A percentile compares a stretch with the other conserved stretches of the same genome.
Conservation (phyloP, 64 coral and sea anemone species). For the Acropora yongei region DNA sequence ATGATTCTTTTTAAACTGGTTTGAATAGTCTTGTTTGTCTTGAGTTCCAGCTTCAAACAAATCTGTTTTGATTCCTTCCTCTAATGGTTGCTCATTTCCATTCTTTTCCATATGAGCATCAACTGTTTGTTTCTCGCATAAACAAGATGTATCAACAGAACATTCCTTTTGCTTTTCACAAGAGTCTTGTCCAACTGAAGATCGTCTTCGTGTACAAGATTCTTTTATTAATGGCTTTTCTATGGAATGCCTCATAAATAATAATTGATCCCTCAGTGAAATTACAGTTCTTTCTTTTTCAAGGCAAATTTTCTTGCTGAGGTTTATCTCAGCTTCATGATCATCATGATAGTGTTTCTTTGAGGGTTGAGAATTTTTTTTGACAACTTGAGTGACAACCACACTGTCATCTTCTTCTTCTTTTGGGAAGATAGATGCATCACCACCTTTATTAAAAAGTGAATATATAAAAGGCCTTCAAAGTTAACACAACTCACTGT, state of each 20-base stretch:
- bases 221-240: neutral
- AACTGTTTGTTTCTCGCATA: too few species aligned
- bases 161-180: neutral
- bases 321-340: neutral
- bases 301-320: slow-evolving; percentile 14
- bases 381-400: neutral
- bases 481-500: too few species aligned
- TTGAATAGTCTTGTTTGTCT: neutral
- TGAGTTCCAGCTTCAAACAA: neutral
- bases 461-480: neutral
- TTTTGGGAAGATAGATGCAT: slow-evolving; percentile 98
- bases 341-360: slow-evolving; percentile 3
- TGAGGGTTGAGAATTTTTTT: neutral
- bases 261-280: neutral
- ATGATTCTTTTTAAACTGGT: neutral
- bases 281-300: neutral
- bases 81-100: neutral
- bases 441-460: slow-evolving; percentile 70
- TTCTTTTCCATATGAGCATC: neutral
- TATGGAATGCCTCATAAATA: neutral
- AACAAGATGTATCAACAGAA: neutral
- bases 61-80: neutral
- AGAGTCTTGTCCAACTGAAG: neutral
- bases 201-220: neutral
- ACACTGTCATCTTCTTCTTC: slow-evolving; percentile 56